Evolutionary conservation across 2,797 vertebrate genomes (phyloP).

Genomic region (Scyliorhinus canicula): DNA sequence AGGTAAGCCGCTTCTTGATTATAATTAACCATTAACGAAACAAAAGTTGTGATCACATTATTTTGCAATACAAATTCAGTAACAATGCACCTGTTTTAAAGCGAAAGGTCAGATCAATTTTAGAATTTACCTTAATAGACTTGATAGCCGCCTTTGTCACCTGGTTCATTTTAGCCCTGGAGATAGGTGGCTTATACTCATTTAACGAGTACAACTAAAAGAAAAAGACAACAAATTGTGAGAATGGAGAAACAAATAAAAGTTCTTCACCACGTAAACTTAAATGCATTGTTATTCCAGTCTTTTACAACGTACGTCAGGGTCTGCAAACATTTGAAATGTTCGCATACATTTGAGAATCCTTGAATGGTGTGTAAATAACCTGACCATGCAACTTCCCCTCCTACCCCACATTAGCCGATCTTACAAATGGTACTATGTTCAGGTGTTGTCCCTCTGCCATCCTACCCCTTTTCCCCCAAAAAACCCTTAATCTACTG

Average conservation of each 20-base stretch:
- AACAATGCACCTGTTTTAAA: background rate
- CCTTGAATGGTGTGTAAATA: background rate
- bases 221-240: slow-evolving; percentile 38
- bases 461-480: too few species aligned
- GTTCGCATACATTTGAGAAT: background rate
- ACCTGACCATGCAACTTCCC: too few species aligned
- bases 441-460: too few species aligned
- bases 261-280: background rate
- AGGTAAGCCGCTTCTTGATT: too few species aligned
- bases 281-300: background rate
- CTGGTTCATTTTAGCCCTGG: slow-evolving; percentile 99
- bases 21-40: background rate
- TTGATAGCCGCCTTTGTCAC: slow-evolving; percentile 99
- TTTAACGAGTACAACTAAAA: slow-evolving; percentile 92
- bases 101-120: background rate
- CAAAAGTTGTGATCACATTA: slow-evolving; percentile 11
- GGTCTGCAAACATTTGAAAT: background rate
- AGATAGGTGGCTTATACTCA: slow-evolving; percentile 98
- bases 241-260: background rate
- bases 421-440: too few species aligned
- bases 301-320: background rate
- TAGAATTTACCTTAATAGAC: slow-evolving; percentile 86
- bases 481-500: too few species aligned
- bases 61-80: background rate
- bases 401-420: too few species aligned